phyloP scores from a whole-genome alignment of 2,888 invertebrate species.

The Spilosoma lubricipeda region DNA sequence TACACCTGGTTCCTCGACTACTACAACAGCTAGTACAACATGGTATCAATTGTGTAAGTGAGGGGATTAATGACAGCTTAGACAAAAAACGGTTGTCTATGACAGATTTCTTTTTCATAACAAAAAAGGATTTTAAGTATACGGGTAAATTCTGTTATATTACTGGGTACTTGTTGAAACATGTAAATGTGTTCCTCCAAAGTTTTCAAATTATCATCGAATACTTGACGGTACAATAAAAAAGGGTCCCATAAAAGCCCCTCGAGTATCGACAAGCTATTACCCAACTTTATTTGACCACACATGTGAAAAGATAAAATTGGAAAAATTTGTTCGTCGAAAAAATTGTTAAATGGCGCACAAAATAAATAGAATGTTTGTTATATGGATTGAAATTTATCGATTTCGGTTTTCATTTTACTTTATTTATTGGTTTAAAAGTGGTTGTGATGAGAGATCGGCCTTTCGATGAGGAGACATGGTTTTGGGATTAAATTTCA shows the following conservation, averaged over 20 bases:
- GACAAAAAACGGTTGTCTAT: too few relatives aligned
- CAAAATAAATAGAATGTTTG: slow-evolving; percentile 6
- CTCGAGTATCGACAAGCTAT: slow-evolving; percentile 40
- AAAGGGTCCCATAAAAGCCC: slow-evolving; percentile 28
- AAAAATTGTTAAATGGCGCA: slow-evolving; percentile 21
- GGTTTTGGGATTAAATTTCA: not conserved
- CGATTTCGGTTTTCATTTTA: not conserved
- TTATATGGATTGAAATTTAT: slow-evolving; percentile 7
- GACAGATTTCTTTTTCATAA: too few relatives aligned
- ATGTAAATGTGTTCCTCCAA: not conserved
- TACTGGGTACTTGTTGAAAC: not conserved
- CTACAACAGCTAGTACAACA: too few relatives aligned
- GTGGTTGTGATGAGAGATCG: not conserved
- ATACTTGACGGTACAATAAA: slow-evolving; percentile 38
- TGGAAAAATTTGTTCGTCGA: slow-evolving; percentile 22
- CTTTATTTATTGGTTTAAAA: not conserved
- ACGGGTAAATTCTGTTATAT: not conserved
- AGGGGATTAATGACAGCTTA: too few relatives aligned
- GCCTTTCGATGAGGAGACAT: not conserved
- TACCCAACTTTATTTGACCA: slow-evolving; percentile 39
- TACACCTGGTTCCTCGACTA: too few relatives aligned
- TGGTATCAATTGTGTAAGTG: too few relatives aligned
- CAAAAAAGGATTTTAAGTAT: too few relatives aligned
- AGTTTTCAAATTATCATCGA: slow-evolving; percentile 35
- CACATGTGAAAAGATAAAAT: slow-evolving; percentile 36